Percentiles rank a stretch among this genome's conserved stretches.
Evolutionary conservation across 53 echinoderm and acorn worm genomes (phyloP).

Genomic region (Arbacia lixula): DNA sequence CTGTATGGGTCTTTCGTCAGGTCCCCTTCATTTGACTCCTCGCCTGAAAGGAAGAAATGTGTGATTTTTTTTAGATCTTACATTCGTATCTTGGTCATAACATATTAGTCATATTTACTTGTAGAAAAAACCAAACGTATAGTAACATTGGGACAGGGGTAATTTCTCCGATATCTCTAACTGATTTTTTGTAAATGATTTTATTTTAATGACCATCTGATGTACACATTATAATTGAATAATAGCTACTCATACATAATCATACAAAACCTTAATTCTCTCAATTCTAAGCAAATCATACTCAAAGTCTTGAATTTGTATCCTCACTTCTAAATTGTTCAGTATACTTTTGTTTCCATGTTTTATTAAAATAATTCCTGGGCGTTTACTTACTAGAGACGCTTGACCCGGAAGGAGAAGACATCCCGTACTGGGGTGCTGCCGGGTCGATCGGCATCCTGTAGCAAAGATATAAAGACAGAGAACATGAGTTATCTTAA

Average conservation of each 20-base stretch:
- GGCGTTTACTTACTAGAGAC: conserved; percentile 77
- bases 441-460: conserved; percentile 91
- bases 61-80: no score
- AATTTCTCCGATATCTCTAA: neutral
- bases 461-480: conserved; percentile 14
- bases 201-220: no score
- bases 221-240: no score
- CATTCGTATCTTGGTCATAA: no score
- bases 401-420: conserved; percentile 68
- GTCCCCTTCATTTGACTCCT: conserved; percentile 64
- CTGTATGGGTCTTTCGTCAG: conserved; percentile 73
- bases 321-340: no score
- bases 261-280: no score
- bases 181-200: no score
- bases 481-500: neutral
- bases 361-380: no score
- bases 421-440: conserved; percentile 64
- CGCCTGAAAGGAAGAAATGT: conserved; percentile 44
- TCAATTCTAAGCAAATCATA: no score
- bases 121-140: neutral
- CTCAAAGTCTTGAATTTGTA: no score
- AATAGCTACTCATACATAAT: no score
- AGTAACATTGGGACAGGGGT: neutral
- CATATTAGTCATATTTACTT: neutral
- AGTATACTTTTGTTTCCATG: no score